Conservation (phyloP, 2,113 vertebrate genomes). For the Syrmaticus mikado region DNA sequence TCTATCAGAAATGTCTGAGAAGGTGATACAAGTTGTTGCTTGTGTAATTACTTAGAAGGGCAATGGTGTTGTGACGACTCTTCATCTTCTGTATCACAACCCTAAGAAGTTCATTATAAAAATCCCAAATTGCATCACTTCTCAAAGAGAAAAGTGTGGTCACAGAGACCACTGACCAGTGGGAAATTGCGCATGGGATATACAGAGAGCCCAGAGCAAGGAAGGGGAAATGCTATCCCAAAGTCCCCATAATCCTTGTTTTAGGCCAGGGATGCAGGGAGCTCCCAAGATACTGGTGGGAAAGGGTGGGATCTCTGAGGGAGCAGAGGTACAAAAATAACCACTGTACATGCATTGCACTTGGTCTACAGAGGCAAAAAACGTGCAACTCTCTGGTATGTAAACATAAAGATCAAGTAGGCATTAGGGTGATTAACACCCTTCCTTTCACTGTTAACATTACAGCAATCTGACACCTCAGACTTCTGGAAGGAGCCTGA, state of each 20-base stretch:
- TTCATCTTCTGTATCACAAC: neutral
- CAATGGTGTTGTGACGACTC: neutral
- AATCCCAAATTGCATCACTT: neutral
- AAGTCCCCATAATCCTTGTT: neutral
- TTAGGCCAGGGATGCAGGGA: neutral
- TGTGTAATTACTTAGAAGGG: neutral
- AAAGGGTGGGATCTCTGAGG: neutral
- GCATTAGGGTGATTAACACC: neutral
- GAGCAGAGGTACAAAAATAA: neutral
- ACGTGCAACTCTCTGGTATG: neutral
- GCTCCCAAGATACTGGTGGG: neutral
- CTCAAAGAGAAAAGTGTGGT: neutral
- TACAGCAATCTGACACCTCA: neutral
- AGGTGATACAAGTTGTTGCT: neutral
- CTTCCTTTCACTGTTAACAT: neutral
- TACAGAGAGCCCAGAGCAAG: neutral
- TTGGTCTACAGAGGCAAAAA: neutral
- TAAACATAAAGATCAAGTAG: neutral
- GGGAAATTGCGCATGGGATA: neutral
- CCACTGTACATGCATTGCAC: neutral
- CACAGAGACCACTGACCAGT: neutral
- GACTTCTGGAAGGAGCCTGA: neutral
- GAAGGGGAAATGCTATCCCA: neutral
- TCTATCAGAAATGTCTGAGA: neutral
- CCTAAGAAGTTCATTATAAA: neutral